Conservation (phyloP, 2,888 invertebrate species). For the Ormyrus labotus region DNA sequence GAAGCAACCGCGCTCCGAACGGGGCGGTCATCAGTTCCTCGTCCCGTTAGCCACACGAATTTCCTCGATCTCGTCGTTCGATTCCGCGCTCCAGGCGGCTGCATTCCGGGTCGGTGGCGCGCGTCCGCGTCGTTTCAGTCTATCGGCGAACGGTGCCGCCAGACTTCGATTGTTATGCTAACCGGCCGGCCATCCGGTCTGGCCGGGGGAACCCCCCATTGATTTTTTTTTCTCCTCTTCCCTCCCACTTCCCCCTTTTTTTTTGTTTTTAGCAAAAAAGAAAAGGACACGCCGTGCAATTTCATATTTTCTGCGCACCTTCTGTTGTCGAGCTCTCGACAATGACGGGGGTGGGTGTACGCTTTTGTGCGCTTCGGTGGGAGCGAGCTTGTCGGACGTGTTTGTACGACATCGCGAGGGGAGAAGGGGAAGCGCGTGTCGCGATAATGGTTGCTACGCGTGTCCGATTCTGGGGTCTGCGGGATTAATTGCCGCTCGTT, state of each 20-base stretch:
- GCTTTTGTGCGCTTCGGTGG: too few relatives aligned
- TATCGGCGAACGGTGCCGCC: constrained; percentile 40
- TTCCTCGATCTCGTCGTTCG: too few relatives aligned
- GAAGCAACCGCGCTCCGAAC: too few relatives aligned
- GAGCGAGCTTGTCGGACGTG: too few relatives aligned
- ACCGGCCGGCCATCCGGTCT: constrained; percentile 43
- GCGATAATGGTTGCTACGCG: too few relatives aligned
- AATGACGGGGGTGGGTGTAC: not conserved
- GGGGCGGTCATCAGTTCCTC: too few relatives aligned
- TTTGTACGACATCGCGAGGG: too few relatives aligned
- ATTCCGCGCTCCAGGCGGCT: not conserved
- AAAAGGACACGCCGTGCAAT: too few relatives aligned
- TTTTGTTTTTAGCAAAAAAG: not conserved
- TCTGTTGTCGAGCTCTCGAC: not conserved
- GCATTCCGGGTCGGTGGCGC: not conserved
- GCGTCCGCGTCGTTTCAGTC: constrained; percentile 34
- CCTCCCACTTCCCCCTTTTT: not conserved
- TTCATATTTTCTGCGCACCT: not conserved
- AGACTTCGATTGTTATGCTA: constrained; percentile 35
- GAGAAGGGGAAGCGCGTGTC: too few relatives aligned
- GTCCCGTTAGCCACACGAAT: too few relatives aligned
- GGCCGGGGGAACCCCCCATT: constrained; percentile 13
- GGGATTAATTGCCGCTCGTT: too few relatives aligned
- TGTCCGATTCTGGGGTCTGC: too few relatives aligned
- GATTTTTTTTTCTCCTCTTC: not conserved